A percentile compares a stretch with the other conserved stretches of the same genome.
Evolutionary conservation across 92 coral and sea anemone genomes (phyloP).

Genomic region (Porites evermanni): DNA sequence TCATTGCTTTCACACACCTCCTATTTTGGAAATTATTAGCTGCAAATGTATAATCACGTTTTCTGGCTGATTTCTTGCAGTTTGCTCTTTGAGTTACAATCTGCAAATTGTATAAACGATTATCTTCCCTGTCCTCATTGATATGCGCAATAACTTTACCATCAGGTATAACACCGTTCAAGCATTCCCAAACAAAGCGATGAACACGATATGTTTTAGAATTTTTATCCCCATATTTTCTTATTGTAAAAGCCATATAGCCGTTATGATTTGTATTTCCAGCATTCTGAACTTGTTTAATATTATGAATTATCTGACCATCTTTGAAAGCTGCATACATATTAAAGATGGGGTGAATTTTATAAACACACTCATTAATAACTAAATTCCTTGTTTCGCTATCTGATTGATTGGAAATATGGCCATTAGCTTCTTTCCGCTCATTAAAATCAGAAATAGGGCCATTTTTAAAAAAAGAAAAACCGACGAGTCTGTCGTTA

Average conservation of each 20-base stretch:
- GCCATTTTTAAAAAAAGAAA: too few relatives aligned
- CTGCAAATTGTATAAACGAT: background rate
- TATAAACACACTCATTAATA: too few relatives aligned
- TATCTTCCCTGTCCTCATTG: background rate
- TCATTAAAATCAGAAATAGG: too few relatives aligned
- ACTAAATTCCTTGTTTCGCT: too few relatives aligned
- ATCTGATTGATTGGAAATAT: too few relatives aligned
- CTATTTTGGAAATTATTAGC: constrained; percentile 25
- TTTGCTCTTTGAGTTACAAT: constrained; percentile 40
- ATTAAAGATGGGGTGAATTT: too few relatives aligned
- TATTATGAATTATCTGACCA: background rate
- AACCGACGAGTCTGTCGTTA: too few relatives aligned
- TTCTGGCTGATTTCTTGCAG: constrained; percentile 38
- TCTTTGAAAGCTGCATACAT: background rate
- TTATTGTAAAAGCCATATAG: background rate
- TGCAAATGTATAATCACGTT: constrained; percentile 42
- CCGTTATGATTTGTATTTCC: background rate
- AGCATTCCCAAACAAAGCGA: background rate
- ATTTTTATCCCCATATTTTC: background rate
- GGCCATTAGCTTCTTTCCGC: too few relatives aligned
- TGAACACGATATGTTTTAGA: too few relatives aligned
- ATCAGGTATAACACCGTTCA: background rate
- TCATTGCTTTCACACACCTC: constrained; percentile 48
- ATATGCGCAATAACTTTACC: background rate
- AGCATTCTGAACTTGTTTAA: background rate